These are phyloP conservation scores for Epistrophe eligans DNA, from an alignment of 2,888 invertebrate genomes.

Conservation along the genomic window DNA sequence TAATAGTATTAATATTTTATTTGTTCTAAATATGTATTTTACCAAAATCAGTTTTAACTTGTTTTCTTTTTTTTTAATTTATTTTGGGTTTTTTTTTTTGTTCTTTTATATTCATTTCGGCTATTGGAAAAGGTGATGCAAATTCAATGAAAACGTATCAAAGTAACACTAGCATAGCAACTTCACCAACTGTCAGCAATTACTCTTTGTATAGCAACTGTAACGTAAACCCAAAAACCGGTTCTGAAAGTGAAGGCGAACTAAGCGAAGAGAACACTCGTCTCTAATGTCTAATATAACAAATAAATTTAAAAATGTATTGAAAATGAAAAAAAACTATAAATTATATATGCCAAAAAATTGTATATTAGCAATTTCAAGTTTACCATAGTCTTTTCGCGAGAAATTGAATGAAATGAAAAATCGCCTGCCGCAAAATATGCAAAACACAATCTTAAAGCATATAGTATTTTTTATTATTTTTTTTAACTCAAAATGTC, in stretches of 20 bases:
- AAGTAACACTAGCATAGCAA: conserved; percentile 84
- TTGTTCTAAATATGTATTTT: conserved; percentile 62
- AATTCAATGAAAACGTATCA: conserved; percentile 84
- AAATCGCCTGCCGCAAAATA: neutral
- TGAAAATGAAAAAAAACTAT: neutral
- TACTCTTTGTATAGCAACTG: conserved; percentile 83
- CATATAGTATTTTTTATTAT: conserved; percentile 10
- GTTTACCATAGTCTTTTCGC: neutral
- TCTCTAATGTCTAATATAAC: conserved; percentile 79
- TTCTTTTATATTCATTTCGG: conserved; percentile 46
- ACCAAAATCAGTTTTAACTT: conserved; percentile 46
- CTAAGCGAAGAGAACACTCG: conserved; percentile 83
- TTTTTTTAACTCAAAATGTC: conserved; percentile 25
- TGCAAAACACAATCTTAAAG: neutral
- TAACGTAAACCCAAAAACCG: conserved; percentile 79
- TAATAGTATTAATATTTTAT: neutral
- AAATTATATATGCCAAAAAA: conserved; percentile 44
- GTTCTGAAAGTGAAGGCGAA: conserved; percentile 79
- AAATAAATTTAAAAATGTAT: neutral
- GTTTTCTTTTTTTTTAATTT: conserved; percentile 45
- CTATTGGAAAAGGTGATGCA: conserved; percentile 81
- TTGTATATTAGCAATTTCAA: conserved; percentile 34
- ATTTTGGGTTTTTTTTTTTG: conserved; percentile 76
- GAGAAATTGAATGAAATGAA: neutral
- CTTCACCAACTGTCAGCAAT: conserved; percentile 83